These are phyloP conservation scores for Babylonia areolata DNA, from an alignment of 1,140 invertebrate genomes.

Conservation along the genomic window DNA sequence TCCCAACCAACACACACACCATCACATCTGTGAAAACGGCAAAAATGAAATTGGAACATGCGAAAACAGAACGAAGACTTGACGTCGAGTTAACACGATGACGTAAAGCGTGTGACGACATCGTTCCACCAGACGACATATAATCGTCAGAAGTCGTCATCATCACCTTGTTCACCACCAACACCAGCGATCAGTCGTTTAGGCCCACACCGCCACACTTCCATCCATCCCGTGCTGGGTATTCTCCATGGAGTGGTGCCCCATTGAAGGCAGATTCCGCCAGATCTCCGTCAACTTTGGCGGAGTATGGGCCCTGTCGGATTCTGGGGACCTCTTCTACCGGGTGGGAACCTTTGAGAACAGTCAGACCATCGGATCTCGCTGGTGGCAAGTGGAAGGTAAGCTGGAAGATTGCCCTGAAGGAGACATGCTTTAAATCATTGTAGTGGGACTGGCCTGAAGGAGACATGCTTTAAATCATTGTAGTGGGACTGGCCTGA, in stretches of 20 bases:
- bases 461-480: no score
- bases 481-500: no score
- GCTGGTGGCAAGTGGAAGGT: neutral
- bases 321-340: neutral
- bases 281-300: slow-evolving; percentile 2
- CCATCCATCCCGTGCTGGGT: neutral
- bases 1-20: no score
- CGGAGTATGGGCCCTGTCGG: neutral
- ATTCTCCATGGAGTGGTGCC: neutral
- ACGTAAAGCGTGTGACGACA: neutral
- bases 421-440: no score
- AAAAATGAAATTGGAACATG: no score
- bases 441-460: no score
- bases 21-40: no score
- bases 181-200: neutral
- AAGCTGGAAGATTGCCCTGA: no score
- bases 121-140: neutral
- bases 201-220: no score
- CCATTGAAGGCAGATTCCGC: neutral
- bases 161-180: neutral
- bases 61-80: no score
- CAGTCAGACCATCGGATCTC: neutral
- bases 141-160: neutral
- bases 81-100: neutral
- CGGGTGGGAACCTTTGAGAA: slow-evolving; percentile 11